Evolutionary conservation across 2,113 vertebrate genomes (phyloP).

Genomic region (Tychaedon coryphoeus): DNA sequence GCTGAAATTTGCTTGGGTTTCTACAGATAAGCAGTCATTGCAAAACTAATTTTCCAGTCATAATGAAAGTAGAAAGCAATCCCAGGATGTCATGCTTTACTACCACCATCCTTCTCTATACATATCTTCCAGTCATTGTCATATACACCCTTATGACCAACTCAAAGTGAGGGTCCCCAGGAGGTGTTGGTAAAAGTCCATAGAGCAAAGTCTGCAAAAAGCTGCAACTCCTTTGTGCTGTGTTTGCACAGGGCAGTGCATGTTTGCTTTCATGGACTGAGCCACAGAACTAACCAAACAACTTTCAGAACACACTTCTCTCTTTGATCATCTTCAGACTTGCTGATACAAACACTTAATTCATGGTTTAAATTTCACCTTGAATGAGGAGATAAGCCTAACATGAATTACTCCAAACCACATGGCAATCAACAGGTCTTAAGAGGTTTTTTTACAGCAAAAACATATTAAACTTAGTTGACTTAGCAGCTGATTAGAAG

Average conservation of each 20-base stretch:
- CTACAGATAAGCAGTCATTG: neutral
- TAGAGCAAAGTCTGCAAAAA: neutral
- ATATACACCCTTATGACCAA: neutral
- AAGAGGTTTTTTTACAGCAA: neutral
- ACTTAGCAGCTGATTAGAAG: neutral
- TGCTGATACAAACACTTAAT: neutral
- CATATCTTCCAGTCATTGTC: neutral
- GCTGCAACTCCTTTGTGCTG: neutral
- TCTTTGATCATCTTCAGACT: conserved; percentile 18
- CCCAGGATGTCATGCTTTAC: neutral
- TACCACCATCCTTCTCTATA: neutral
- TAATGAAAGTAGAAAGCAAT: neutral
- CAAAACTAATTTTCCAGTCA: conserved; percentile 14
- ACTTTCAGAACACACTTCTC: conserved; percentile 14
- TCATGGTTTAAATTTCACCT: neutral
- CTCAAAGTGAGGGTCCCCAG: neutral
- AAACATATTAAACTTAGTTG: neutral
- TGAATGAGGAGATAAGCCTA: neutral
- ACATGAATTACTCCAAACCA: conserved; percentile 9
- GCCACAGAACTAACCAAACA: neutral
- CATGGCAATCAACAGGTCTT: neutral
- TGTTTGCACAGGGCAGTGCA: neutral
- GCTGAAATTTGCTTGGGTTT: neutral
- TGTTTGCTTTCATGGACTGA: conserved; percentile 9
- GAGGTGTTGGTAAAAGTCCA: neutral